Evolutionary conservation across 2,797 vertebrate genomes (phyloP), one percentile per base, ranked within the genome.

Genomic region (Natrix natrix): DNA sequence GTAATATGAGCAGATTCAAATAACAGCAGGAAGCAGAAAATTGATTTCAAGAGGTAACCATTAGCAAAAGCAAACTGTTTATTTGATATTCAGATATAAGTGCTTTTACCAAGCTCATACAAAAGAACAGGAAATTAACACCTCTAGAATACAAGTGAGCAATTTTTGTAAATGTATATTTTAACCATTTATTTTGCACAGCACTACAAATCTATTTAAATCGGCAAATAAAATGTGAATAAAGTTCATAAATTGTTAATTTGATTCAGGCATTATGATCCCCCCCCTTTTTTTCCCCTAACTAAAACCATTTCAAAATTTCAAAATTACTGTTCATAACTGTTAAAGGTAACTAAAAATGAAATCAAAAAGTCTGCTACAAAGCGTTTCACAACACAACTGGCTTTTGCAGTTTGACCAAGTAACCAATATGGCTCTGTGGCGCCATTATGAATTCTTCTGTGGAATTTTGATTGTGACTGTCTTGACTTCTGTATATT

Each of bases 401-500:
- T 61, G 88, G 0, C 0, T 4, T 92, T 95, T 32, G 48, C 92
- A 78, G 86, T 94, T 93, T 94, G 10, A 43, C 91, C 93, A 90
- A 88, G 56, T 24, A n/a, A 48, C 86, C 90, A 83, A 94, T 91
- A 61, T 87, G 7, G 13, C 16, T 69, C 8, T 74, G 37, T 74
- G 63, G 20, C 1, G 95, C 55, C 28, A 89, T 98, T 98, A 99
- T 0, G 98, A 99, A 93, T 98, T 99, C 96, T 98, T 99, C 96
- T 98, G 97, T 69, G 98, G 98, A 95, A 99, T 98, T 98, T 98
- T 99, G 96, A 99, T 97, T 55, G 98, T 98, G 93, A 99, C 98
- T 0, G 98, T 98, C 96, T 99, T 99, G 94, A 99, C 95, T 96
- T 99, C 98, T 37, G 98, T 98, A 92, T 99, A 99, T 95, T 98